Evolutionary conservation across 2,113 vertebrate species (phyloP).

Genomic region (Lamprotornis superbus): DNA sequence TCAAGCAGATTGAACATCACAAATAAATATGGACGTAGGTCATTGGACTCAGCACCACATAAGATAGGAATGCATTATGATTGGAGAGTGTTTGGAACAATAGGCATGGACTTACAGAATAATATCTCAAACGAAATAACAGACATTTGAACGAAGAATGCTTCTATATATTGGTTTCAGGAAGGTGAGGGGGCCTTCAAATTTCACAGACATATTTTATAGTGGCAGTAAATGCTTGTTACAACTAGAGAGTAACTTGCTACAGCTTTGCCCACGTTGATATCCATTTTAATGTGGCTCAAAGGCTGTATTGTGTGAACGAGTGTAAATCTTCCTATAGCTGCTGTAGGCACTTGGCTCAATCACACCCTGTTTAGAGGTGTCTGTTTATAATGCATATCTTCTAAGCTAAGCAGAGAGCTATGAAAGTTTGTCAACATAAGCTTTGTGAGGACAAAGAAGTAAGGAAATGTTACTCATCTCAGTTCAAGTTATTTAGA

Average conservation of each 20-base stretch:
- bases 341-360: not conserved
- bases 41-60: not conserved
- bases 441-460: not conserved
- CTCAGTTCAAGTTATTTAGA: not conserved
- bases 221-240: not conserved
- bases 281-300: not conserved
- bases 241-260: not conserved
- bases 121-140: not conserved
- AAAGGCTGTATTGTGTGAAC: not conserved
- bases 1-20: not conserved
- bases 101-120: not conserved
- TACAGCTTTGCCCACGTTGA: not conserved
- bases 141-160: not conserved
- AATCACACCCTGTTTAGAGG: not conserved
- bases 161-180: not conserved
- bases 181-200: not conserved
- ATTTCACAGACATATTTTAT: not conserved
- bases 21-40: not conserved
- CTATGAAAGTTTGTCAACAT: not conserved
- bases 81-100: not conserved
- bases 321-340: not conserved
- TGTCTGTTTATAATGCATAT: not conserved
- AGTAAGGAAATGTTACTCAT: not conserved
- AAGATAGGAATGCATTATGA: rapidly evolving
- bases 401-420: not conserved